Conservation (phyloP, 2,888 invertebrate genomes). For the Mellilla xanthometata region DNA sequence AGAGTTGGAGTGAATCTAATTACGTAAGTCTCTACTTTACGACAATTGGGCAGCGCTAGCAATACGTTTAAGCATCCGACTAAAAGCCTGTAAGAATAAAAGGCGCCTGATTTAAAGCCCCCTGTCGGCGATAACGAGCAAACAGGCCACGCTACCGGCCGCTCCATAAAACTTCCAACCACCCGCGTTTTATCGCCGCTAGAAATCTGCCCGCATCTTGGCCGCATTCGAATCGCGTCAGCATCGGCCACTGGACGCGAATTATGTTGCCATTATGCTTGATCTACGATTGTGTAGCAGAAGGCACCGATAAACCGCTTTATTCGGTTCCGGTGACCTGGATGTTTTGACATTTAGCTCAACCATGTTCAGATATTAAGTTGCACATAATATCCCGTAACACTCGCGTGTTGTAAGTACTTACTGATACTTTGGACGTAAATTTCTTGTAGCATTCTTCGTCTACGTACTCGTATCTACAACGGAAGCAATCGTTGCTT, state of each 20-base stretch:
- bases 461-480: slow-evolving; percentile 7
- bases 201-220: slow-evolving; percentile 65
- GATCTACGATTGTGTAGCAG: slow-evolving; percentile 53
- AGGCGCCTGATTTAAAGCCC: slow-evolving; percentile 70
- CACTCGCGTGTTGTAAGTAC: background rate
- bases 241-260: slow-evolving; percentile 57
- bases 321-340: slow-evolving; percentile 20
- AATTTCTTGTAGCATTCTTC: background rate
- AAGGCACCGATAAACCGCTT: slow-evolving; percentile 53
- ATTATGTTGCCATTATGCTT: slow-evolving; percentile 65
- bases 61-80: slow-evolving; percentile 48
- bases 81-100: slow-evolving; percentile 68
- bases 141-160: slow-evolving; percentile 64
- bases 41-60: slow-evolving; percentile 36
- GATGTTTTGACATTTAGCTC: slow-evolving; percentile 3
- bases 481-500: slow-evolving; percentile 31
- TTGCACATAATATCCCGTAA: slow-evolving; percentile 4
- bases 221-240: slow-evolving; percentile 61
- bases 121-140: slow-evolving; percentile 71
- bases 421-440: background rate
- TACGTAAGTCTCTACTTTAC: background rate
- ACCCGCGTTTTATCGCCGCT: slow-evolving; percentile 64
- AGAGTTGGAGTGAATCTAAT: no score
- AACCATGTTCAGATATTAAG: background rate
- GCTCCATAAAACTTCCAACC: slow-evolving; percentile 70